These are phyloP conservation scores for Acrobasis repandana DNA, from an alignment of 2,888 invertebrate species.

Conservation along the genomic window DNA sequence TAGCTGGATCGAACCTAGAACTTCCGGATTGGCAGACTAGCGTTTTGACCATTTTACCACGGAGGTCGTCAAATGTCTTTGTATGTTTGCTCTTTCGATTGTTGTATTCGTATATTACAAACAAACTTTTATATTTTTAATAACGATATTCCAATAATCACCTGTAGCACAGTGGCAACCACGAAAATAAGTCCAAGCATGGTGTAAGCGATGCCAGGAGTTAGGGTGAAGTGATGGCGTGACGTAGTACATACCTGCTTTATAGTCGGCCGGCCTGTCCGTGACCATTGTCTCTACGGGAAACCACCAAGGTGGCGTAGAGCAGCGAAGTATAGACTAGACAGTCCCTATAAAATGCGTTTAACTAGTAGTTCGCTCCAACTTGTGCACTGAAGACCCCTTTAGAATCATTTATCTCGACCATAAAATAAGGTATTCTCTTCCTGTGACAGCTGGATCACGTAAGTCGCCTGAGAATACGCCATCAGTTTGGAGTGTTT, in stretches of 20 bases:
- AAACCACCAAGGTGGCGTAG: conserved; percentile 60
- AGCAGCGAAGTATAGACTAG: conserved; percentile 27
- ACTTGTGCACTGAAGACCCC: too few relatives aligned
- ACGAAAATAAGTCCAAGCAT: conserved; percentile 53
- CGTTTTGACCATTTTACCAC: too few relatives aligned
- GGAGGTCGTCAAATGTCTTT: too few relatives aligned
- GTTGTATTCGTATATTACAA: too few relatives aligned
- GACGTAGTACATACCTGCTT: conserved; percentile 44
- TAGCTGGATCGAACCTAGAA: too few relatives aligned
- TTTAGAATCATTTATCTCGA: not conserved
- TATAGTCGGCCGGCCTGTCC: conserved; percentile 53
- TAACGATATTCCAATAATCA: conserved; percentile 37
- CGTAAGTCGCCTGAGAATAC: too few relatives aligned
- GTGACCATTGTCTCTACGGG: conserved; percentile 60
- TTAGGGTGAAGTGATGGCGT: conserved; percentile 46
- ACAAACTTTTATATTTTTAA: not conserved
- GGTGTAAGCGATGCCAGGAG: conserved; percentile 30
- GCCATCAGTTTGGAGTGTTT: too few relatives aligned
- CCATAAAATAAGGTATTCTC: too few relatives aligned
- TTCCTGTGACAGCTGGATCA: too few relatives aligned
- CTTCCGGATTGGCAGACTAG: too few relatives aligned
- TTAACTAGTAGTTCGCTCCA: not conserved
- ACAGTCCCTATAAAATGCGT: not conserved
- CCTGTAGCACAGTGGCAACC: conserved; percentile 50
- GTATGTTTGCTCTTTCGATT: too few relatives aligned